Percentiles rank a stretch among this genome's conserved stretches.
Evolutionary conservation across 1,140 invertebrate species (phyloP).

Genomic region (Cotesia vestalis): DNA sequence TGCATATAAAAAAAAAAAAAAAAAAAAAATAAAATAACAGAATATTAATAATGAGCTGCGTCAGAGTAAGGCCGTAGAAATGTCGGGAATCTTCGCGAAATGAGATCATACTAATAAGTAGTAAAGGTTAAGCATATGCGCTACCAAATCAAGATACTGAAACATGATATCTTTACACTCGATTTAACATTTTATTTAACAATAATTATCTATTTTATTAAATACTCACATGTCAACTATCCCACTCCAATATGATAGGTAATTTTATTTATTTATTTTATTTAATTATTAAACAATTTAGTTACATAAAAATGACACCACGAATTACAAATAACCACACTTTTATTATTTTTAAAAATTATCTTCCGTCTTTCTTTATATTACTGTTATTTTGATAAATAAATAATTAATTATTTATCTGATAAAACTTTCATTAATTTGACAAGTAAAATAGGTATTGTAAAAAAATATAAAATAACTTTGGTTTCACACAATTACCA

Average conservation of each 20-base stretch:
- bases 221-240: constrained; percentile 9
- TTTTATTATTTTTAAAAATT: background rate
- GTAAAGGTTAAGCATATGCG: constrained; percentile 11
- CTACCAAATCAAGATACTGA: constrained; percentile 12
- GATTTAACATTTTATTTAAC: no score
- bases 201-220: background rate
- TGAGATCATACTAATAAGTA: constrained; percentile 5
- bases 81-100: constrained; percentile 9
- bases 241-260: background rate
- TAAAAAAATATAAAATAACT: constrained; percentile 17
- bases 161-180: background rate
- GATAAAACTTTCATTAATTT: background rate
- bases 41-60: background rate
- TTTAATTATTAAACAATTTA: no score
- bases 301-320: no score
- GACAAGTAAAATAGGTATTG: background rate
- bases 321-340: background rate
- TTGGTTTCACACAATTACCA: constrained; percentile 12
- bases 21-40: no score
- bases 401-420: background rate
- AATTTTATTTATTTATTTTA: no score
- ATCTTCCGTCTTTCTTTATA: background rate
- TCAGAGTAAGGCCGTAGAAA: background rate
- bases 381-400: background rate
- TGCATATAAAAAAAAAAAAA: background rate